A percentile compares a stretch with the other conserved stretches of the same genome.
Evolutionary conservation across 2,888 invertebrate species (phyloP).

Genomic region (Hydriomena furcata): DNA sequence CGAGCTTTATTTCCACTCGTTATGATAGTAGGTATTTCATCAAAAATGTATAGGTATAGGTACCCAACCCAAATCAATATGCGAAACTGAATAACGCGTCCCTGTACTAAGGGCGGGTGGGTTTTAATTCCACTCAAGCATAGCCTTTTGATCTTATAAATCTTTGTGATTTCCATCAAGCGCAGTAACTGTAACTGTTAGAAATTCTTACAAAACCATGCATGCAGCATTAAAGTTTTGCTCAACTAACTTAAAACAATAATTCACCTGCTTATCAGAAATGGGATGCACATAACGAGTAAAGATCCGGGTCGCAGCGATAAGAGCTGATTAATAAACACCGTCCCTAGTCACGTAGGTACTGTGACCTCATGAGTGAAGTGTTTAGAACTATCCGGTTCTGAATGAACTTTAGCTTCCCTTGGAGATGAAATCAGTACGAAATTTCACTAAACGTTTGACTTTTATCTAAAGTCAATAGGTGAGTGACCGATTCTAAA

Average conservation of each 20-base stretch:
- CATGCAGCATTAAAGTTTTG: constrained; percentile 4
- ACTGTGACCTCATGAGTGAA: constrained; percentile 12
- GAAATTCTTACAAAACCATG: neutral
- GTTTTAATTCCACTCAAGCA: too few species aligned
- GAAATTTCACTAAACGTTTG: neutral
- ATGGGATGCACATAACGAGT: constrained; percentile 22
- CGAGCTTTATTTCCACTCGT: too few species aligned
- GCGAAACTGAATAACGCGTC: too few species aligned
- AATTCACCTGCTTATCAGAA: constrained; percentile 16
- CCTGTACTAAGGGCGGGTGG: too few species aligned
- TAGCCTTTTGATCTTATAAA: too few species aligned
- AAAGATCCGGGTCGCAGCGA: constrained; percentile 27
- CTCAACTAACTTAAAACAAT: constrained; percentile 11
- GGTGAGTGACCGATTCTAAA: constrained; percentile 3
- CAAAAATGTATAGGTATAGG: too few species aligned
- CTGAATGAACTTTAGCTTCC: too few species aligned
- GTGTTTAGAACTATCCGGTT: neutral
- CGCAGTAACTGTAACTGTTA: too few species aligned
- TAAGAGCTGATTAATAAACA: constrained; percentile 21
- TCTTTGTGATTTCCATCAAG: too few species aligned
- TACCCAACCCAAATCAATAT: too few species aligned
- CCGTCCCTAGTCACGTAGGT: constrained; percentile 21
- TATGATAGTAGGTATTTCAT: too few species aligned
- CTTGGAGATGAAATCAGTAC: neutral
- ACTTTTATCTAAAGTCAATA: constrained; percentile 3